Evolutionary conservation across 92 coral and sea anemone genomes (phyloP).

Genomic region (Phenganax marumi): DNA sequence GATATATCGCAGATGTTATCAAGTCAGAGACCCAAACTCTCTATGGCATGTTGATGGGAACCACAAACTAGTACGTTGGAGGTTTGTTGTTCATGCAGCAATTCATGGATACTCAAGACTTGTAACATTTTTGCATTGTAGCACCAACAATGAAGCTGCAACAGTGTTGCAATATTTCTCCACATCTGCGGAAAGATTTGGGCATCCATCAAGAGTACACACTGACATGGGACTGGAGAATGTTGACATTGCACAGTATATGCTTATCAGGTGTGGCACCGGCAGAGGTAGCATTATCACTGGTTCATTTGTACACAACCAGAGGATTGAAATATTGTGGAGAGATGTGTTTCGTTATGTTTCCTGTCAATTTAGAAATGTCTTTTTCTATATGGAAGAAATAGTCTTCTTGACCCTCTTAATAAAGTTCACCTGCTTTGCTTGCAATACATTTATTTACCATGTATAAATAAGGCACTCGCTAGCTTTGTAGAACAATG

Average conservation of each 20-base stretch:
- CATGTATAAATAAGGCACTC: constrained; percentile 13
- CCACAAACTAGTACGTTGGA: constrained; percentile 25
- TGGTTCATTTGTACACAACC: constrained; percentile 28
- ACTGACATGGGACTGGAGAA: constrained; percentile 35
- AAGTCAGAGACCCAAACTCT: constrained; percentile 17
- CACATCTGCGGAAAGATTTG: constrained; percentile 7
- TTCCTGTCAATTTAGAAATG: not conserved
- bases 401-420: constrained; percentile 30
- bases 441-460: constrained; percentile 7
- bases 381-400: constrained; percentile 38
- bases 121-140: not conserved
- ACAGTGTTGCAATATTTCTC: constrained; percentile 23
- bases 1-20: constrained; percentile 16
- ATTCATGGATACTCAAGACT: constrained; percentile 23
- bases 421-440: constrained; percentile 6
- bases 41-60: constrained; percentile 36
- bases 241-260: constrained; percentile 21
- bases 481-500: constrained; percentile 1
- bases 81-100: constrained; percentile 22
- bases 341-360: constrained; percentile 25
- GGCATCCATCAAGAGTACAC: constrained; percentile 37
- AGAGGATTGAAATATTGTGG: constrained; percentile 33
- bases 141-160: constrained; percentile 5
- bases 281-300: constrained; percentile 41
- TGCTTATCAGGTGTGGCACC: constrained; percentile 19